phyloP scores from a whole-genome alignment of 2,888 invertebrate species.

The Cosmopolites sordidus region DNA sequence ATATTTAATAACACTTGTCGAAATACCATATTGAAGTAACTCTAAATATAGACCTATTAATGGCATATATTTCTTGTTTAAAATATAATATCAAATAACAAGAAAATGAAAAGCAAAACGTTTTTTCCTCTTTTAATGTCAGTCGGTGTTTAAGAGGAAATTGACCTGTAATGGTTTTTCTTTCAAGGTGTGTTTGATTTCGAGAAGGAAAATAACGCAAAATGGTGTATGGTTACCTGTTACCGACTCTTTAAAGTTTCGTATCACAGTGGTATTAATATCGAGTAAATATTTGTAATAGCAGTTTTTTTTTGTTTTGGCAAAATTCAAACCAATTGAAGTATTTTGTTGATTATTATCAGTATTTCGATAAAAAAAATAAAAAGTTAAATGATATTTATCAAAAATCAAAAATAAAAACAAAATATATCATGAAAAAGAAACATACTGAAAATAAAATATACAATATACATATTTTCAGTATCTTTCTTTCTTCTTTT shows the following conservation, averaged over 20 bases:
- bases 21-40: no score
- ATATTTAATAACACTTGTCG: no score
- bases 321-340: neutral
- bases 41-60: neutral
- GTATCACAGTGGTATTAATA: neutral
- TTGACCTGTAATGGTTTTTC: conserved; percentile 4
- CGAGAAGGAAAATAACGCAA: neutral
- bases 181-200: neutral
- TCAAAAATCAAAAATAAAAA: no score
- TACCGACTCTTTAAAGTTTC: neutral
- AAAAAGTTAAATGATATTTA: no score
- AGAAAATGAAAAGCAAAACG: neutral
- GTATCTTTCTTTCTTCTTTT: no score
- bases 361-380: neutral
- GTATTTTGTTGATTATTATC: neutral
- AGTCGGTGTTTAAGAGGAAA: neutral
- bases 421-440: no score
- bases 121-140: neutral
- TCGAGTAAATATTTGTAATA: neutral
- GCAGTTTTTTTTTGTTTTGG: no score
- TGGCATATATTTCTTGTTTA: neutral
- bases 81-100: neutral
- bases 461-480: no score
- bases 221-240: neutral
- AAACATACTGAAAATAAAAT: no score